Evolutionary conservation across 2,797 vertebrate genomes (phyloP).

Genomic region (Paratrypauchen microcephalus): DNA sequence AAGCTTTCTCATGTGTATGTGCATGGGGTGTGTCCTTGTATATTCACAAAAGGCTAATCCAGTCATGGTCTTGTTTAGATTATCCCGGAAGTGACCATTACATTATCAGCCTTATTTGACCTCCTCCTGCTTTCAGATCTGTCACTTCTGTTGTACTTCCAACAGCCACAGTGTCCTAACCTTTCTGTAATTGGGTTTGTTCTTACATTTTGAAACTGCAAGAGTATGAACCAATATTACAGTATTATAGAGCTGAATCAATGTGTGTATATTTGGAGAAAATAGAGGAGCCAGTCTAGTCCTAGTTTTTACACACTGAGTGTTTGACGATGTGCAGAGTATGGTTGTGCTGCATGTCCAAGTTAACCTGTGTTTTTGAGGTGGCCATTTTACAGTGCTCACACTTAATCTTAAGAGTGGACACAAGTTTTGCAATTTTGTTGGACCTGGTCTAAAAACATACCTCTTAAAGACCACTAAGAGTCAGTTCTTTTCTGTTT

Average conservation of each 20-base stretch:
- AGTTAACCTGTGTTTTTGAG: slow-evolving; percentile 82
- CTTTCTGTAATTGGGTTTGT: slow-evolving; percentile 6
- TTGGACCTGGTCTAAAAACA: slow-evolving; percentile 63
- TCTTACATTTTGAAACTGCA: slow-evolving; percentile 77
- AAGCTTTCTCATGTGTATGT: neutral
- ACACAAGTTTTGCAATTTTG: slow-evolving; percentile 65
- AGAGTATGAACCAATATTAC: slow-evolving; percentile 79
- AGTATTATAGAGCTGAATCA: slow-evolving; percentile 82
- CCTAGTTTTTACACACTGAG: slow-evolving; percentile 81
- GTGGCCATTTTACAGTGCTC: slow-evolving; percentile 80
- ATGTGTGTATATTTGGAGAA: slow-evolving; percentile 83
- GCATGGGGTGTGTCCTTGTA: neutral
- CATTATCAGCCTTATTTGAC: neutral
- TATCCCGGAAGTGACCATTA: neutral
- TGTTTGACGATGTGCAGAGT: slow-evolving; percentile 83
- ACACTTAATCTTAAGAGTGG: slow-evolving; percentile 74
- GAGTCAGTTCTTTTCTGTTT: slow-evolving; percentile 59
- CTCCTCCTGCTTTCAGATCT: neutral
- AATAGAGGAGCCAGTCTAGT: slow-evolving; percentile 82
- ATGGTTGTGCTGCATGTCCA: slow-evolving; percentile 85
- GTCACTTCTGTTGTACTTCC: neutral
- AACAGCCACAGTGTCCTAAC: neutral
- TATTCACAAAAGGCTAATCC: neutral
- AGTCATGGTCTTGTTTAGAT: neutral
- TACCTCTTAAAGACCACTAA: slow-evolving; percentile 61